Evolutionary conservation across 2,113 vertebrate genomes (phyloP).

Genomic region (Cyphomyrus discorhynchus): DNA sequence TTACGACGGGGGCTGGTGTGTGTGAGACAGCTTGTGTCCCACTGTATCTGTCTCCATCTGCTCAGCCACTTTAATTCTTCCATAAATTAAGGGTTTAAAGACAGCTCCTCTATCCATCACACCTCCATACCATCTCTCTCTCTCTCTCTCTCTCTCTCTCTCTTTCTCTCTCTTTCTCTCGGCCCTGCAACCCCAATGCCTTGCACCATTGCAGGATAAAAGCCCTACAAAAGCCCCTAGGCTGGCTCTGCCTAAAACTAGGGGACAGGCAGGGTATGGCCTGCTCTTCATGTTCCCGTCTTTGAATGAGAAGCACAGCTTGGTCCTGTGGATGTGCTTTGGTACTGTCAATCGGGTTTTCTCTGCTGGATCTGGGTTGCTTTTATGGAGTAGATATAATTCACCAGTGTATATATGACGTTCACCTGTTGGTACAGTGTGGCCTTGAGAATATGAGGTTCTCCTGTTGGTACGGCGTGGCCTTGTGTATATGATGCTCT

Average conservation of each 20-base stretch:
- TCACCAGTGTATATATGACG: neutral
- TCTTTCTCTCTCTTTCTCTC: constrained; percentile 20
- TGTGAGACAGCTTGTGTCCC: constrained; percentile 49
- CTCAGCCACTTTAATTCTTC: constrained; percentile 50
- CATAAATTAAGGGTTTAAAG: constrained; percentile 51
- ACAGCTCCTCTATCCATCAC: constrained; percentile 45
- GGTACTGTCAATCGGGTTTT: neutral
- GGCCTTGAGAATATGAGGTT: neutral
- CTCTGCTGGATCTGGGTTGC: neutral
- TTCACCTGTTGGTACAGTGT: neutral
- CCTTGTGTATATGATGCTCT: neutral
- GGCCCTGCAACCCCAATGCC: constrained; percentile 17
- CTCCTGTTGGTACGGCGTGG: neutral
- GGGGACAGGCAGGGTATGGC: neutral
- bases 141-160: constrained; percentile 6
- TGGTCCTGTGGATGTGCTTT: neutral
- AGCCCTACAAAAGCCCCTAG: neutral
- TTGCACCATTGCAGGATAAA: neutral
- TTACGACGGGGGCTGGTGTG: constrained; percentile 56
- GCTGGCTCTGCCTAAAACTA: neutral
- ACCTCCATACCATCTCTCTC: constrained; percentile 37
- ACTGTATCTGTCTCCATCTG: constrained; percentile 55
- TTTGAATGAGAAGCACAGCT: neutral
- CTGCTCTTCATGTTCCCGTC: neutral
- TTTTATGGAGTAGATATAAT: neutral